These are phyloP conservation scores for Paedocypris micromegethes DNA, from an alignment of 2,797 vertebrate species.

Conservation along the genomic window DNA sequence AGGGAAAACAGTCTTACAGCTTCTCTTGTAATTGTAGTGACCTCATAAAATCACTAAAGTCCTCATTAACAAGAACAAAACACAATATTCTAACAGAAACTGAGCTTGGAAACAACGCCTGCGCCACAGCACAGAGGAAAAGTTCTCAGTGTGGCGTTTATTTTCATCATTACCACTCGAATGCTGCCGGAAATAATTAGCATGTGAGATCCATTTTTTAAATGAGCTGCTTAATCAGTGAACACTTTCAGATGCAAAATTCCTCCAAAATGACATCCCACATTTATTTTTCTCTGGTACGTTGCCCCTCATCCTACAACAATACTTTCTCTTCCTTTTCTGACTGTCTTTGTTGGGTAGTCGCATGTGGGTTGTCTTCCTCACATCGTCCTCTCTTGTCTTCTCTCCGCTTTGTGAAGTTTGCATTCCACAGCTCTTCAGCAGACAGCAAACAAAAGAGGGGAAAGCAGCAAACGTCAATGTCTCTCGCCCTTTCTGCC, in stretches of 20 bases:
- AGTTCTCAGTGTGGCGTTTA: slow-evolving; percentile 63
- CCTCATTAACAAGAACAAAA: slow-evolving; percentile 12
- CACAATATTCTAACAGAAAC: background rate
- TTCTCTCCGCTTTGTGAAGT: slow-evolving; percentile 59
- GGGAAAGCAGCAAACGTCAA: slow-evolving; percentile 59
- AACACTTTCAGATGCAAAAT: slow-evolving; percentile 21
- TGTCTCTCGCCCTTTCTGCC: slow-evolving; percentile 45
- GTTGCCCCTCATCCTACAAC: slow-evolving; percentile 2
- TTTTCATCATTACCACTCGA: slow-evolving; percentile 60
- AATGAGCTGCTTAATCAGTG: slow-evolving; percentile 59
- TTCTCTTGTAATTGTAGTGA: slow-evolving; percentile 20
- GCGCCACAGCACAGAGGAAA: slow-evolving; percentile 21
- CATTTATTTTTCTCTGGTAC: slow-evolving; percentile 16
- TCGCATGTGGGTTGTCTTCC: slow-evolving; percentile 36
- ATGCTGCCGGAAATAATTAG: slow-evolving; percentile 58
- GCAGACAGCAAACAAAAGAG: slow-evolving; percentile 70
- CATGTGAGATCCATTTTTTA: slow-evolving; percentile 55
- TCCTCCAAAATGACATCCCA: slow-evolving; percentile 1
- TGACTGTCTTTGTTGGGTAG: slow-evolving; percentile 36
- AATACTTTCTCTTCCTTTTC: slow-evolving; percentile 9
- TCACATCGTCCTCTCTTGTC: slow-evolving; percentile 50
- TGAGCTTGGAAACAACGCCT: slow-evolving; percentile 23
- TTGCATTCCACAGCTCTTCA: slow-evolving; percentile 76
- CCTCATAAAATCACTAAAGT: slow-evolving; percentile 27
- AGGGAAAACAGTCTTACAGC: slow-evolving; percentile 9